Evolutionary conservation across 35 echinoderm and acorn worm genomes (phyloP).

Genomic region (Ophioderma brevispina): DNA sequence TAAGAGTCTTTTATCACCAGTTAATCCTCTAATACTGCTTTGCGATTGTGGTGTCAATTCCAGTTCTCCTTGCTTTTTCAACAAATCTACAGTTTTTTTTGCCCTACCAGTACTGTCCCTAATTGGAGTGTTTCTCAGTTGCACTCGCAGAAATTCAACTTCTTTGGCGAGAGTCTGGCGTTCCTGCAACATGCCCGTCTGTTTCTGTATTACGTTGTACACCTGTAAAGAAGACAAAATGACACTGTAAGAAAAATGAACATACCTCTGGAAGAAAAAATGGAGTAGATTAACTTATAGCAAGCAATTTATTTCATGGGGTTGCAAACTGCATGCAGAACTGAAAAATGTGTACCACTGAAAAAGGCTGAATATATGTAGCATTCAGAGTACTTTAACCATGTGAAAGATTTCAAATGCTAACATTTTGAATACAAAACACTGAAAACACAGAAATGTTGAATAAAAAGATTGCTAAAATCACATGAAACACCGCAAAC

Average conservation of each 20-base stretch:
- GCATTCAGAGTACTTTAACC: neutral
- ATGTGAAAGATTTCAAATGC: neutral
- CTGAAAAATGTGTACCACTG: neutral
- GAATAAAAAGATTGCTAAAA: neutral
- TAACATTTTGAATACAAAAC: too few relatives aligned
- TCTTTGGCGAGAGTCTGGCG: slow-evolving; percentile 71
- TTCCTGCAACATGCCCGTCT: slow-evolving; percentile 73
- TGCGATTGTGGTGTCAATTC: neutral
- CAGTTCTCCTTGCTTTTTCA: neutral
- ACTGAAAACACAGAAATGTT: too few relatives aligned
- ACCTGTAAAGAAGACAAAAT: slow-evolving; percentile 46
- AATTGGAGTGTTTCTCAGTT: slow-evolving; percentile 28
- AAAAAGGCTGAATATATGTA: neutral
- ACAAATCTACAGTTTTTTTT: neutral
- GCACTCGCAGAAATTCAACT: slow-evolving; percentile 76
- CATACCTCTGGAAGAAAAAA: neutral
- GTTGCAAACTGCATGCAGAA: too few relatives aligned
- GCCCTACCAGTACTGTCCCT: neutral
- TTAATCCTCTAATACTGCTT: neutral
- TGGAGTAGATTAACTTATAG: neutral
- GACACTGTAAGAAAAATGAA: neutral
- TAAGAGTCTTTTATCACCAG: neutral
- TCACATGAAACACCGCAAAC: neutral
- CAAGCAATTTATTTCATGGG: too few relatives aligned
- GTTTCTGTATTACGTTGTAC: slow-evolving; percentile 73